A percentile compares a stretch with the other conserved stretches of the same genome.
These are phyloP conservation scores for Pomatorhinus ruficollis DNA, from an alignment of 2,113 vertebrate genomes.

Conservation along the genomic window DNA sequence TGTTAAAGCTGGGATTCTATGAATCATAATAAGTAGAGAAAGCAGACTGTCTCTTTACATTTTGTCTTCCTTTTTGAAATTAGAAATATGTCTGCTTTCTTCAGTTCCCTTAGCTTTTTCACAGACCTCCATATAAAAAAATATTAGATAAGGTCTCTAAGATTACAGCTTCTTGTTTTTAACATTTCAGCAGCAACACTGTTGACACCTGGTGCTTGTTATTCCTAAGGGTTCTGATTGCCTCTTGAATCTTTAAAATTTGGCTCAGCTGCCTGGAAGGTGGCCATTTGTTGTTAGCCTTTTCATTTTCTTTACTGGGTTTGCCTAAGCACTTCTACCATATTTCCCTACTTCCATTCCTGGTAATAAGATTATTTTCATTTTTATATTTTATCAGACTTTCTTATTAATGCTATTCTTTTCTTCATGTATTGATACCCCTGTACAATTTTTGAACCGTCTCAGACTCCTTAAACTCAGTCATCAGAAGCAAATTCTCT, in stretches of 20 bases:
- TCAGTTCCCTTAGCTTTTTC: not conserved
- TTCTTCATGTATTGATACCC: not conserved
- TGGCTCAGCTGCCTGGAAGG: conserved; percentile 18
- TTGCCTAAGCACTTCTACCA: not conserved
- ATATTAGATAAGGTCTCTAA: not conserved
- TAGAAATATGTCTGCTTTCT: not conserved
- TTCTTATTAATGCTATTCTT: not conserved
- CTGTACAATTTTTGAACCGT: not conserved
- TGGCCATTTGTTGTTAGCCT: conserved; percentile 34
- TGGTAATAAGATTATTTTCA: not conserved
- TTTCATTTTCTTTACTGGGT: not conserved
- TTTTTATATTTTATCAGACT: not conserved
- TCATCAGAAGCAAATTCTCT: not conserved
- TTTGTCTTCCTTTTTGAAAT: not conserved
- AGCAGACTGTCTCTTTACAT: not conserved
- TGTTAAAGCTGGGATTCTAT: not conserved
- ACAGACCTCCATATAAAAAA: not conserved
- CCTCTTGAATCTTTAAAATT: conserved; percentile 35
- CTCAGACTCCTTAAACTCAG: not conserved
- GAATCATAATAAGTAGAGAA: conserved; percentile 6
- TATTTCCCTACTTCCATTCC: not conserved
- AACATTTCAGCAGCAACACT: not conserved
- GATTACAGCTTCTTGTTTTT: not conserved
- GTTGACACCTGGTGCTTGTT: conserved; percentile 36
- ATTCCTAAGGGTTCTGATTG: conserved; percentile 25